phyloP scores from a whole-genome alignment of 2,888 invertebrate species.

The Orthosia gracilis region DNA sequence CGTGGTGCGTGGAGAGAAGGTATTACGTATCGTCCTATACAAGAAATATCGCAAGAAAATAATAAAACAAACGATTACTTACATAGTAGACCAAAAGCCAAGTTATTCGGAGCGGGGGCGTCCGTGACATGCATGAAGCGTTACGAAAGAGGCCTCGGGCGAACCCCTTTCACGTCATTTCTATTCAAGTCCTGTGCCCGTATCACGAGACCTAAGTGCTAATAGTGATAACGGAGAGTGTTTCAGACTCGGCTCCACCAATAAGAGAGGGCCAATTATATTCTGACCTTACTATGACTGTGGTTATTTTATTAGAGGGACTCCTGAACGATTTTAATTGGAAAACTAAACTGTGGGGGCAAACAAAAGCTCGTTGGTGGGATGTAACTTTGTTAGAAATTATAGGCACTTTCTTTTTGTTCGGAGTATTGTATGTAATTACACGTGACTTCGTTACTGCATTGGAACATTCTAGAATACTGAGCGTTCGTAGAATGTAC shows the following conservation, averaged over 20 bases:
- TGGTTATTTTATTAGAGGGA: constrained; percentile 54
- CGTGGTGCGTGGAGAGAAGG: constrained; percentile 32
- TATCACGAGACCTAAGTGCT: constrained; percentile 81
- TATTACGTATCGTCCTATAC: constrained; percentile 54
- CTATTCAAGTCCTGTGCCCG: constrained; percentile 80
- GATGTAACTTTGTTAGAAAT: constrained; percentile 1
- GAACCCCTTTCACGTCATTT: constrained; percentile 80
- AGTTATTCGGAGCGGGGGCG: constrained; percentile 72
- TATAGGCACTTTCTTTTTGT: background rate
- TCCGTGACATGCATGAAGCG: constrained; percentile 83
- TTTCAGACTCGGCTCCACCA: constrained; percentile 67
- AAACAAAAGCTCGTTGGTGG: constrained; percentile 34
- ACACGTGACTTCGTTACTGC: background rate
- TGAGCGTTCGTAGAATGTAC: constrained; percentile 22
- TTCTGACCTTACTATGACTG: constrained; percentile 60
- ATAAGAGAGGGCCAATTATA: constrained; percentile 75
- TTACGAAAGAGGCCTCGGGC: constrained; percentile 61
- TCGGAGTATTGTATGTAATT: background rate
- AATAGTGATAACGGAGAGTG: constrained; percentile 81
- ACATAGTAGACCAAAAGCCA: constrained; percentile 76
- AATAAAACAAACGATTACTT: constrained; percentile 82
- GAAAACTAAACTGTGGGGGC: constrained; percentile 42
- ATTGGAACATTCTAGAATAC: background rate
- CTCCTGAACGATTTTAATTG: constrained; percentile 54
- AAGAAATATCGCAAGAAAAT: constrained; percentile 71